Base-by-base conservation (phyloP, 2,888 invertebrate species). In the Agrochola macilenta region DNA sequence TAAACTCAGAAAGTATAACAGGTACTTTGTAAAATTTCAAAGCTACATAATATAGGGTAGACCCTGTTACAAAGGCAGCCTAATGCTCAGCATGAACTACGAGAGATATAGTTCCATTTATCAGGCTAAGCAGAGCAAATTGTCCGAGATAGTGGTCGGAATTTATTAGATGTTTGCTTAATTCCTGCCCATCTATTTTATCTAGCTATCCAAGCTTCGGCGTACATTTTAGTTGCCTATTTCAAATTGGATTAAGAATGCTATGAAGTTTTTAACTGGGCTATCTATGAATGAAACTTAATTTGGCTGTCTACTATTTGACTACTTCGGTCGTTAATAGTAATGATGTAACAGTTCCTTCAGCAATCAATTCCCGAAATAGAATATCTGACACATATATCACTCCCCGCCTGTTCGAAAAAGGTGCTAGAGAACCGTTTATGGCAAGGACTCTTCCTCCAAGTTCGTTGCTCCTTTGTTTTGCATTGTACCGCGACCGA, bases 381-480 rank as follows among this genome's bases (percentile, higher is more conserved):
- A 92, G 91, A 89, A 90, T 90, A 89, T 89, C 86, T 81, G 79
- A 86, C 85, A 87, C 83, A 88, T 95, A 94, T 94, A 91, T 94
- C 94, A 94, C 88, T 91, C 89, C 90, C 85, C 88, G 89, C 87
- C 82, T 75, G 79, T 86, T 88, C 91, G 84, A 90, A 92, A 92
- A 93, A 91, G 93, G 94, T 87, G 81, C 87, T 91, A 90, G 86
- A 87, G 88, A 89, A 90, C 91, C 91, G 90, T 91, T 94, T 94
- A 95, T 91, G 93, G 93, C 94, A 93, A 93, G 93, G 92, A 92
- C 92, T 93, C 93, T 95, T 94, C 93, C 94, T 93, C 88, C 82
- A 91, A 95, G 96, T 95, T 96, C 96, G 94, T 93, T 95, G 96
- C 94, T 91, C 96, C 89, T 93, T 92, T 94, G 94, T 94, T 95